phyloP scores from a whole-genome alignment of 1,140 invertebrate genomes.

The Drosophila varians region DNA sequence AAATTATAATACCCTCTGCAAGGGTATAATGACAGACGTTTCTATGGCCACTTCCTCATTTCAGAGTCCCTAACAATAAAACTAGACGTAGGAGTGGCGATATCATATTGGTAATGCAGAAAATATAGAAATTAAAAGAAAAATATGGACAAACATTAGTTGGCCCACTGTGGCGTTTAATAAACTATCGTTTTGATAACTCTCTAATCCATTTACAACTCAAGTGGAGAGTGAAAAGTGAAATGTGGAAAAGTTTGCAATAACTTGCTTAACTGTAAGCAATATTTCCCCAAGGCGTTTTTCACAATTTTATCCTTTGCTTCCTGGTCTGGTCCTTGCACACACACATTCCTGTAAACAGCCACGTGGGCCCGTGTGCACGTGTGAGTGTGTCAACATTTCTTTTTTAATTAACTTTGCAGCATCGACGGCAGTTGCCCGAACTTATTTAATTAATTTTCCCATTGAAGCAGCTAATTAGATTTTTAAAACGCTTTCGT shows the following conservation, averaged over 20 bases:
- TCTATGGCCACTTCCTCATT: no score
- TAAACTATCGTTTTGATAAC: constrained; percentile 22
- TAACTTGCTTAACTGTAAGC: constrained; percentile 26
- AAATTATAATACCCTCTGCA: no score
- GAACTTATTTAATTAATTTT: constrained; percentile 80
- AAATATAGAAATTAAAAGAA: no score
- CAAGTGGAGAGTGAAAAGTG: no score
- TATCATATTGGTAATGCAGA: no score
- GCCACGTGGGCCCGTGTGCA: constrained; percentile 1
- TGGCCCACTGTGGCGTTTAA: no score
- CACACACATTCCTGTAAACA: not conserved
- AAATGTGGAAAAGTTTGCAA: constrained; percentile 19
- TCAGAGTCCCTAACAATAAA: no score
- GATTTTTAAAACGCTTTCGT: constrained; percentile 61
- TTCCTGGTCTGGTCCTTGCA: not conserved
- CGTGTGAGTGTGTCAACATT: constrained; percentile 46
- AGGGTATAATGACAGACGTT: no score
- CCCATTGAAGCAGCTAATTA: constrained; percentile 78
- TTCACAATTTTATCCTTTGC: constrained; percentile 25
- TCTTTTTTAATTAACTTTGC: constrained; percentile 77
- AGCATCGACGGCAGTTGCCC: constrained; percentile 61
- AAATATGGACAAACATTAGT: no score
- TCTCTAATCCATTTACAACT: no score
- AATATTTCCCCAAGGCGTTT: constrained; percentile 38
- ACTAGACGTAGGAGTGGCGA: no score